phyloP scores from a whole-genome alignment of 2,113 vertebrate genomes.

The Lanius ludovicianus region DNA sequence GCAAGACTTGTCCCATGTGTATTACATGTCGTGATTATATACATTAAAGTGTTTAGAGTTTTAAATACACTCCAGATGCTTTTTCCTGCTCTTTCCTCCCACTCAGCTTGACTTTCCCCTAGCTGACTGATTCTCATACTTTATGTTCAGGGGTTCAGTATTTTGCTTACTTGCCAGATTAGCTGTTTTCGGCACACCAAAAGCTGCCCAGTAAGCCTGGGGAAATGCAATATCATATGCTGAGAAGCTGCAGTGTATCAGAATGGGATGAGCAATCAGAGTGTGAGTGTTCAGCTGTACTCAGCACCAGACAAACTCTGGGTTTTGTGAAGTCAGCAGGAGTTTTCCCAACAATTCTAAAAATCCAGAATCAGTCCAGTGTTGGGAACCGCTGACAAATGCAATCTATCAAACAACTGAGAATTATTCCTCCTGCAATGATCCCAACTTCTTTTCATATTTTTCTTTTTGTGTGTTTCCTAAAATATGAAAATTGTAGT shows the following conservation, averaged over 20 bases:
- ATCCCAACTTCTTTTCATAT: neutral
- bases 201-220: neutral
- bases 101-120: neutral
- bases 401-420: neutral
- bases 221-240: neutral
- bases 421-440: neutral
- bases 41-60: neutral
- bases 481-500: neutral
- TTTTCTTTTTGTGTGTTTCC: neutral
- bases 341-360: neutral
- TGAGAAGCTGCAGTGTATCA: neutral
- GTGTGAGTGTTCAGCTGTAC: neutral
- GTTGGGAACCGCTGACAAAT: neutral
- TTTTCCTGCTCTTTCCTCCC: constrained; percentile 27
- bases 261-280: neutral
- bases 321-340: constrained; percentile 10
- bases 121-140: neutral
- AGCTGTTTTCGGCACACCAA: neutral
- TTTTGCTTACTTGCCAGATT: neutral
- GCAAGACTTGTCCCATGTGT: neutral
- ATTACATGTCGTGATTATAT: neutral
- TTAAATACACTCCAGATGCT: constrained; percentile 37
- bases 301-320: neutral
- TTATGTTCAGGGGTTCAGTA: neutral
- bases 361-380: neutral